phyloP scores from a whole-genome alignment of 2,888 invertebrate genomes.

The Synanthedon tipuliformis region DNA sequence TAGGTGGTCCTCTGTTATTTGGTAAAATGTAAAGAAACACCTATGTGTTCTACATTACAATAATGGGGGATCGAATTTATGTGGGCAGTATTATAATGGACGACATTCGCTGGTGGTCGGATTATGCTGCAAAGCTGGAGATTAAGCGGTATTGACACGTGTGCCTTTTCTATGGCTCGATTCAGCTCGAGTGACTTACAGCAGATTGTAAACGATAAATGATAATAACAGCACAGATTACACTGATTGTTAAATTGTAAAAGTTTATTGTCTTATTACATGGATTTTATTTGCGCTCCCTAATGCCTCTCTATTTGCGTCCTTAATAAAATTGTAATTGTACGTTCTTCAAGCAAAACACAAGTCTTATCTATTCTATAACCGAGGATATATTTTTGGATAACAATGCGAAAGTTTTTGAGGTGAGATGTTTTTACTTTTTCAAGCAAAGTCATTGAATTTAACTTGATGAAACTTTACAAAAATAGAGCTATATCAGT shows the following conservation, averaged over 20 bases:
- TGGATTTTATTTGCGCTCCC: constrained; percentile 1
- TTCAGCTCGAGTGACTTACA: too few relatives aligned
- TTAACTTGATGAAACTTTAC: too few relatives aligned
- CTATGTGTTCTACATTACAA: constrained; percentile 56
- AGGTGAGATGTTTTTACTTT: too few relatives aligned
- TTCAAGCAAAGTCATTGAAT: too few relatives aligned
- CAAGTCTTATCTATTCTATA: too few relatives aligned
- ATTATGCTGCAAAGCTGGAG: constrained; percentile 53
- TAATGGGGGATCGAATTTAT: constrained; percentile 53
- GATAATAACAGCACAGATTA: not conserved
- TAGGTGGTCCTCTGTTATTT: constrained; percentile 62
- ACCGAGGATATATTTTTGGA: too few relatives aligned
- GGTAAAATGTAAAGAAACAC: constrained; percentile 56
- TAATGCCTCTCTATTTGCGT: constrained; percentile 1
- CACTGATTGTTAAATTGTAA: too few relatives aligned
- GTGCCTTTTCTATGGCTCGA: constrained; percentile 45
- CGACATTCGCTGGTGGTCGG: constrained; percentile 56
- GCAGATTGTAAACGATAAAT: not conserved
- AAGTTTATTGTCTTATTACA: constrained; percentile 9
- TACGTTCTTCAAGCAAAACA: constrained; percentile 9
- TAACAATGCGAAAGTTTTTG: too few relatives aligned
- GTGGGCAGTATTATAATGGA: constrained; percentile 51
- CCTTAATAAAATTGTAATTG: constrained; percentile 26
- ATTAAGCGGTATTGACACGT: constrained; percentile 65
- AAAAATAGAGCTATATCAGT: too few relatives aligned